Conservation (phyloP, 2,888 invertebrate species). For the Strigamia crassipes region DNA sequence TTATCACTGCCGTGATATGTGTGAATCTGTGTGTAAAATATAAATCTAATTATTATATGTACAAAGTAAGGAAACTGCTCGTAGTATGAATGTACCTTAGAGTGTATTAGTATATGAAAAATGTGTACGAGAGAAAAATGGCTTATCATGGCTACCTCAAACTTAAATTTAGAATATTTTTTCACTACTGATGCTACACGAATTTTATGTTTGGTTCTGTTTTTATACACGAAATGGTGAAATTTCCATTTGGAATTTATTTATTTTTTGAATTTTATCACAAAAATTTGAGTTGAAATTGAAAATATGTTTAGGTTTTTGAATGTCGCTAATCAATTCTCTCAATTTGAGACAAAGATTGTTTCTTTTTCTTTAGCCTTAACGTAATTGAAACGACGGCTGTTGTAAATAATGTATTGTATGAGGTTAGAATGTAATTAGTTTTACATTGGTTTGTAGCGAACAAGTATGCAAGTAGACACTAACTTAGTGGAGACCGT, state of each 20-base stretch:
- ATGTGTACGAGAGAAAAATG: constrained; percentile 1
- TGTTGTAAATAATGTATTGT: constrained; percentile 18
- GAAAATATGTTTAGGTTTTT: background rate
- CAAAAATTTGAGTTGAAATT: background rate
- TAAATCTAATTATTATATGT: background rate
- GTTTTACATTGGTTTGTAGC: constrained; percentile 1
- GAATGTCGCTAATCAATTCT: background rate
- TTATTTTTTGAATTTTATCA: too few species aligned
- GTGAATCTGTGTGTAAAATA: constrained; percentile 5
- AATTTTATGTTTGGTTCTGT: too few species aligned
- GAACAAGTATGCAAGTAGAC: background rate
- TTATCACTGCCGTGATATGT: constrained; percentile 8
- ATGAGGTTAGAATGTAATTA: background rate
- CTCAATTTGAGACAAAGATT: background rate
- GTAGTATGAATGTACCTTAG: constrained; percentile 15
- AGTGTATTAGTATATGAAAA: background rate
- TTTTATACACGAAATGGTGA: too few species aligned
- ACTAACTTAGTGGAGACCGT: constrained; percentile 24
- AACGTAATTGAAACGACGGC: background rate
- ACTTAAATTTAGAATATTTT: constrained; percentile 4
- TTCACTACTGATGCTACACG: background rate
- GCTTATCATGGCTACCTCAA: constrained; percentile 16
- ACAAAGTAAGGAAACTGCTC: constrained; percentile 17
- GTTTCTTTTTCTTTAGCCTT: background rate
- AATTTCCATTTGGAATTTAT: too few species aligned